A percentile compares a stretch with the other conserved stretches of the same genome.
Evolutionary conservation across 1,140 invertebrate species (phyloP).

Genomic region (Camponotus vicinus): DNA sequence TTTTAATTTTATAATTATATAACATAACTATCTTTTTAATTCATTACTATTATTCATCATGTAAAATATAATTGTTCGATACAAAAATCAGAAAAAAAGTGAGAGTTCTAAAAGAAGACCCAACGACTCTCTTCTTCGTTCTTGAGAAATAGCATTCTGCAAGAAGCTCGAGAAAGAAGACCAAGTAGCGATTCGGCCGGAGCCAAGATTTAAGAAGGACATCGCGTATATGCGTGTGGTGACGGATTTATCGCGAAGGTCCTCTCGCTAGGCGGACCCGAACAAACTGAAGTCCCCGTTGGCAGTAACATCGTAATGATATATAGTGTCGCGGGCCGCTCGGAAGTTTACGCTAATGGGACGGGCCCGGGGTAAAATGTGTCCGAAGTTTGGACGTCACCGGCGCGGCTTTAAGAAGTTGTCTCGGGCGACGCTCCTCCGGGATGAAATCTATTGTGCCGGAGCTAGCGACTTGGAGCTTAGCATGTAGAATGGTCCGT

Average conservation of each 20-base stretch:
- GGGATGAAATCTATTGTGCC: slow-evolving; percentile 76
- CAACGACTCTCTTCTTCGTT: neutral
- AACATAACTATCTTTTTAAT: neutral
- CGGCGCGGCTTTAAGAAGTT: slow-evolving; percentile 80
- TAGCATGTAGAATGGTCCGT: slow-evolving; percentile 51
- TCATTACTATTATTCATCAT: neutral
- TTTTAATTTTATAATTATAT: neutral
- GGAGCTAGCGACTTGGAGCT: slow-evolving; percentile 22
- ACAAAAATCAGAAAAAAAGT: neutral
- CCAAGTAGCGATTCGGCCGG: neutral
- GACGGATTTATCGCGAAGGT: slow-evolving; percentile 62
- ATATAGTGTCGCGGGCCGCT: slow-evolving; percentile 71
- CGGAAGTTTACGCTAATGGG: slow-evolving; percentile 79
- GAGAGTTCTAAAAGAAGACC: neutral
- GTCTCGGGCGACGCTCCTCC: slow-evolving; percentile 69
- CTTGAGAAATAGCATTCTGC: neutral
- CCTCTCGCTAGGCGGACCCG: neutral
- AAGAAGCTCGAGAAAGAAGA: neutral
- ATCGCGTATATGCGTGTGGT: slow-evolving; percentile 7
- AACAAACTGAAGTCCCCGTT: slow-evolving; percentile 44
- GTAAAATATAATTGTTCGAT: neutral
- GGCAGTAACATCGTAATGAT: slow-evolving; percentile 77
- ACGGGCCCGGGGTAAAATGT: slow-evolving; percentile 75
- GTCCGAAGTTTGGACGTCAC: slow-evolving; percentile 80
- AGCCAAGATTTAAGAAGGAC: slow-evolving; percentile 2